A percentile compares a stretch with the other conserved stretches of the same genome.
Conservation (phyloP, 2,888 invertebrate species). For the Limnephilus marmoratus region DNA sequence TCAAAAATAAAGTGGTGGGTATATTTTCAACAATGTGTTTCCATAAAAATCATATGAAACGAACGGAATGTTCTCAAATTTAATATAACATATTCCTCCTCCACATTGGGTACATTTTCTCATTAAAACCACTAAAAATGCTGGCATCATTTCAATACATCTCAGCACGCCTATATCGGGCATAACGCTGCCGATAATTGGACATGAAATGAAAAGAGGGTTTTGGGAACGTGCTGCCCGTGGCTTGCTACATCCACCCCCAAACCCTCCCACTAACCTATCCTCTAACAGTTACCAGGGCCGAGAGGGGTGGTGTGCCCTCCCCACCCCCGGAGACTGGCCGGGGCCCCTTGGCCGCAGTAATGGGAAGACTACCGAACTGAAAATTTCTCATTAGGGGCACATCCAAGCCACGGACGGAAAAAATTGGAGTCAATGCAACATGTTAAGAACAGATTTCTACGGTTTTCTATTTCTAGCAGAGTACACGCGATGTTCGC, state of each 20-base stretch:
- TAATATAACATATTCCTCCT: not conserved
- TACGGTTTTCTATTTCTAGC: not conserved
- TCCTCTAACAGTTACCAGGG: not conserved
- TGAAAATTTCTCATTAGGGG: conserved; percentile 51
- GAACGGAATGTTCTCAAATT: not conserved
- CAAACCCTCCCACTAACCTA: not conserved
- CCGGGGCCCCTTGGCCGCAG: conserved; percentile 22
- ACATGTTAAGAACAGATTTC: conserved; percentile 41
- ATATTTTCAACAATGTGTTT: not conserved
- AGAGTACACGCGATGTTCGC: not conserved
- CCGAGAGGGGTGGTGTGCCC: not conserved
- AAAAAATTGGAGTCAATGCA: conserved; percentile 43
- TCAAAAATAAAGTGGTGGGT: too few species aligned
- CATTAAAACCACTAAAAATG: not conserved
- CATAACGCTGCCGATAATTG: conserved; percentile 38
- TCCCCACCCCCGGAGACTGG: not conserved
- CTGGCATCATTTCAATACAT: not conserved
- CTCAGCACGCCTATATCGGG: not conserved
- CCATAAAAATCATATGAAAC: not conserved
- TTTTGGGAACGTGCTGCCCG: conserved; percentile 8
- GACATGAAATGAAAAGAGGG: conserved; percentile 40
- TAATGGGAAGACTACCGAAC: conserved; percentile 46
- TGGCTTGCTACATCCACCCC: not conserved
- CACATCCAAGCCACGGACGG: conserved; percentile 32
- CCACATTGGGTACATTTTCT: not conserved